These are phyloP conservation scores for Enteromius radiatus DNA, from an alignment of 2,797 vertebrate genomes.

Conservation along the genomic window DNA sequence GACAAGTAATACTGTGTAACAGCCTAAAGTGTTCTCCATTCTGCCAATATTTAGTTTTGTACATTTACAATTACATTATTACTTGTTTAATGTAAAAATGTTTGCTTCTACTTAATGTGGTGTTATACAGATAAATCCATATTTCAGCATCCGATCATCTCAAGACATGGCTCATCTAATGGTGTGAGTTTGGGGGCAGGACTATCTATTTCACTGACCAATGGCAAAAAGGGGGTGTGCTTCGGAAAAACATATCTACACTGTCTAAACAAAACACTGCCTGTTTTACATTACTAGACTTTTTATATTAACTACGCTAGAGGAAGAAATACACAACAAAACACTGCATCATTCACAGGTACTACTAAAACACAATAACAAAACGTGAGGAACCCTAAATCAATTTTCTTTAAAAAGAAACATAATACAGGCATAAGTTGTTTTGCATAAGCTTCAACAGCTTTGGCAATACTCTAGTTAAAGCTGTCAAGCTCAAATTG, in stretches of 20 bases:
- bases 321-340: not conserved
- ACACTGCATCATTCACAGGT: not conserved
- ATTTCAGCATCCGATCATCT: not conserved
- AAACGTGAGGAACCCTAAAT: not conserved
- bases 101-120: not conserved
- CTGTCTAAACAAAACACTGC: not conserved
- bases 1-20: conserved; percentile 6
- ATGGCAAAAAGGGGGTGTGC: not conserved
- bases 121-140: not conserved
- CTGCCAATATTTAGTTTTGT: conserved; percentile 20
- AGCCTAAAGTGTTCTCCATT: not conserved
- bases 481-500: conserved; percentile 20
- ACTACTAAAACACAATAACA: not conserved
- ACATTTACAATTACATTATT: not conserved
- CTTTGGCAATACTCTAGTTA: conserved; percentile 7
- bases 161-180: not conserved
- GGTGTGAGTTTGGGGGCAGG: not conserved
- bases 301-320: not conserved
- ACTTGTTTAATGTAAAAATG: not conserved
- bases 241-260: not conserved
- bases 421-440: not conserved
- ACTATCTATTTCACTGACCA: not conserved
- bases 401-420: conserved; percentile 11
- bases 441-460: conserved; percentile 22
- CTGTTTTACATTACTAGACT: not conserved